Base-by-base conservation (phyloP, 1,140 invertebrate genomes). In the Pseudachorutes palmiensis region DNA sequence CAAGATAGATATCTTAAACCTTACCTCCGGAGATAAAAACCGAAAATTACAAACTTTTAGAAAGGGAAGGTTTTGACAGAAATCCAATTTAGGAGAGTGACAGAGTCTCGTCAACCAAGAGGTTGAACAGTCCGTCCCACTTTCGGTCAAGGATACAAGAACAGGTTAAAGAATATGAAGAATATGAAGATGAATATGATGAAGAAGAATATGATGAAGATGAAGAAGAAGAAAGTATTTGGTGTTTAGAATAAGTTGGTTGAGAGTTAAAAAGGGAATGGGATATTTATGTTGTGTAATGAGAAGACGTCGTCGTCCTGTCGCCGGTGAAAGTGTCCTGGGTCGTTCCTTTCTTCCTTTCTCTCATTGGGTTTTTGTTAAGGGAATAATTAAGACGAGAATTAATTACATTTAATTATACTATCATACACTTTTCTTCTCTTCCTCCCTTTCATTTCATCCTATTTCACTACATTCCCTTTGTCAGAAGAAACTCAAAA, bases 341-440 rank as follows among this genome's bases (percentile, higher is more conserved):
- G 36, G 36, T 41, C 36, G 36, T 41, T 19, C 5, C n/a, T n/a
- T n/a, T n/a, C n/a, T n/a, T 9, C 5, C 36, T 41, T 9, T 9
- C 36, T 41, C 36, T 41, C 5, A 19, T 19, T 19, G 36, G 19
- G 51, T 19, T 28, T 59, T 63, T 60, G 41, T 61, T 67, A 58
- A 64, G 68, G 62, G 61, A 64, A 70, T 69, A 73, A 73, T 73
- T 73, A 73, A 73, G 70, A 73, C 67, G 64, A 63, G 67, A 73
- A 73, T 73, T 73, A 73, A 73, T 73, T 73, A 73, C 72, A 70
- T 70, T 73, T 73, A 73, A 73, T 73, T 73, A 70, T 73, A 48
- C 72, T 66, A 68, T 66, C 62, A 64, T 67, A 72, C 62, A 70
- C 66, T 69, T 63, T 61, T 57, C 64, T 59, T 62, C 62, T 45